phyloP scores from a whole-genome alignment of 2,113 vertebrate species.

The Pithys albifrons region DNA sequence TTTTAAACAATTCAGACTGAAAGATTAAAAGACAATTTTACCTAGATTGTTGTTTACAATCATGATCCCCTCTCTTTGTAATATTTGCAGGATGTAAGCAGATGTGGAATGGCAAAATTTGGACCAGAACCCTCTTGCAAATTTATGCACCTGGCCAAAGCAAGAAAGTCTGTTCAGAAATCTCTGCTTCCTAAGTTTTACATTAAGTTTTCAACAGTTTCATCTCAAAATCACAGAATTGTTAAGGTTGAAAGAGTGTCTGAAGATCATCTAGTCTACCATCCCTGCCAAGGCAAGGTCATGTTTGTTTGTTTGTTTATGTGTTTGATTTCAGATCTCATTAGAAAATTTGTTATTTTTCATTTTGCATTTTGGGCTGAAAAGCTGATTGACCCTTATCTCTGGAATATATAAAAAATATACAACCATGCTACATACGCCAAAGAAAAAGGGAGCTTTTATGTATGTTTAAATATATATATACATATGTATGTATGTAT shows the following conservation, averaged over 20 bases:
- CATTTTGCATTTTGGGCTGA: too few species aligned
- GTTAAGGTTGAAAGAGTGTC: neutral
- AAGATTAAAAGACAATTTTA: neutral
- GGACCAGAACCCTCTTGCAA: neutral
- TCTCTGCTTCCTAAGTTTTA: neutral
- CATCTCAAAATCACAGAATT: neutral
- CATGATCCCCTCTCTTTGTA: neutral
- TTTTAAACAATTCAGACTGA: neutral
- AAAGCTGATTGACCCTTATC: neutral
- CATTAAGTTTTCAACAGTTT: neutral
- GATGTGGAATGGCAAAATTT: neutral
- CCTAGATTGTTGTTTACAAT: neutral
- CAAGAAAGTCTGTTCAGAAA: neutral
- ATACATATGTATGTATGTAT: too few species aligned
- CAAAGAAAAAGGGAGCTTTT: neutral
- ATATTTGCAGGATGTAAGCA: neutral
- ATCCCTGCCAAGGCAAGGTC: rapidly evolving
- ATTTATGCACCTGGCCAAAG: neutral
- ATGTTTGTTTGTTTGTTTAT: neutral
- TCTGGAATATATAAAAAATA: neutral
- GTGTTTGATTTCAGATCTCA: neutral
- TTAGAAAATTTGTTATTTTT: neutral
- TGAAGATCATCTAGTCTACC: neutral
- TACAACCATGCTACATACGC: neutral
- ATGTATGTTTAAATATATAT: neutral